A percentile compares a stretch with the other conserved stretches of the same genome.
Conservation (phyloP, 53 echinoderm and acorn worm genomes). For the Patiria pectinifera region DNA sequence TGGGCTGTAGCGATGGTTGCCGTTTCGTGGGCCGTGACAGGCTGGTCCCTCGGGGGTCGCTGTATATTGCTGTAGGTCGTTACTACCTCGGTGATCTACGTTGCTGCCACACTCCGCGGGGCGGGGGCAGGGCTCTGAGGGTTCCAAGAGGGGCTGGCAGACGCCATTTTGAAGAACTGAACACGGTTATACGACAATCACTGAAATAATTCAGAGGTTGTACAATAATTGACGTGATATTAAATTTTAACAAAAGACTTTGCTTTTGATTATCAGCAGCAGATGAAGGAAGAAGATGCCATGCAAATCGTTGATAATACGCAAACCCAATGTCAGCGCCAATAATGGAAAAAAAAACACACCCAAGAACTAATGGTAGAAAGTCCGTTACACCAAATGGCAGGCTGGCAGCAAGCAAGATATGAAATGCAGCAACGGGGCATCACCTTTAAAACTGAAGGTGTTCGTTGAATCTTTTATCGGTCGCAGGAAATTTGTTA, state of each 20-base stretch:
- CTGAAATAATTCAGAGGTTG: neutral
- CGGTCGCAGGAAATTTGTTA: slow-evolving; percentile 15
- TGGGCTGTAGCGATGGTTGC: neutral
- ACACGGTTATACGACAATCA: too few relatives aligned
- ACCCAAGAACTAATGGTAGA: neutral
- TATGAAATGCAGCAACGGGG: neutral
- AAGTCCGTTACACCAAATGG: neutral
- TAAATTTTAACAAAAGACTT: too few relatives aligned
- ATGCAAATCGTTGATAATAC: too few relatives aligned
- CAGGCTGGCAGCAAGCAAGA: neutral
- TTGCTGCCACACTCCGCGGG: neutral
- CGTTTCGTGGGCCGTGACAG: neutral
- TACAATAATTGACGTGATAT: neutral
- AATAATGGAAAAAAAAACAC: too few relatives aligned
- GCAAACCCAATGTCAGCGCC: too few relatives aligned
- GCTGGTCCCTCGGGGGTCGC: neutral
- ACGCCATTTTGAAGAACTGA: neutral
- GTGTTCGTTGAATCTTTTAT: slow-evolving; percentile 13
- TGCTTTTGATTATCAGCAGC: too few relatives aligned
- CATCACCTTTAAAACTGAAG: slow-evolving; percentile 7
- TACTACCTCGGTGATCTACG: neutral
- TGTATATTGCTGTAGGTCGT: neutral
- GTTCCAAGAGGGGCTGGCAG: neutral
- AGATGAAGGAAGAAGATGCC: too few relatives aligned
- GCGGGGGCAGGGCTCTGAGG: too few relatives aligned